phyloP scores from a whole-genome alignment of 92 coral and sea anemone genomes.

The Porites evermanni region DNA sequence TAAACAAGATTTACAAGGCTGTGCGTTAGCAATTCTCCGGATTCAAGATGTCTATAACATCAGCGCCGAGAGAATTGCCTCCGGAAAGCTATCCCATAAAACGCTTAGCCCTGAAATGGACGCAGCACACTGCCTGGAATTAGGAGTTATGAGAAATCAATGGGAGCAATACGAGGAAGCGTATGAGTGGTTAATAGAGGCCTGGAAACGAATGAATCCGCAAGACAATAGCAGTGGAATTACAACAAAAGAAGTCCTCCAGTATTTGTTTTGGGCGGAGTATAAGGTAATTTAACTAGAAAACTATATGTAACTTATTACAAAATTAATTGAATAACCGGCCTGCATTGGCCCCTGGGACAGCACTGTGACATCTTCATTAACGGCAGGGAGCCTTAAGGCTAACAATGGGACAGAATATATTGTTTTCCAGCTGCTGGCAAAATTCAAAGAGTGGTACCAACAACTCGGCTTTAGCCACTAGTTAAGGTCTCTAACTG shows the following conservation, averaged over 20 bases:
- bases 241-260: conserved; percentile 59
- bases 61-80: conserved; percentile 72
- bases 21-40: conserved; percentile 82
- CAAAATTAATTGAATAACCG: too few relatives aligned
- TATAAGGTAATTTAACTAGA: conserved; percentile 73
- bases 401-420: too few relatives aligned
- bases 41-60: conserved; percentile 91
- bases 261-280: conserved; percentile 94
- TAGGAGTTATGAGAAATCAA: conserved; percentile 79
- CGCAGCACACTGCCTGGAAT: conserved; percentile 84
- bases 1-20: conserved; percentile 77
- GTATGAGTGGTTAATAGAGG: conserved; percentile 81
- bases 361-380: too few relatives aligned
- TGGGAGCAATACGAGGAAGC: conserved; percentile 70
- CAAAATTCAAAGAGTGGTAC: too few relatives aligned
- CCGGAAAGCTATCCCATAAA: conserved; percentile 72
- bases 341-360: too few relatives aligned
- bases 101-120: conserved; percentile 74
- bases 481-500: too few relatives aligned
- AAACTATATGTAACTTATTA: background rate
- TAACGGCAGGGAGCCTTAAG: too few relatives aligned
- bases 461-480: too few relatives aligned
- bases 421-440: too few relatives aligned
- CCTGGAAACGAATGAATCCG: conserved; percentile 68
- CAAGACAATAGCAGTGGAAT: conserved; percentile 67